Evolutionary conservation across 2,888 invertebrate genomes (phyloP).

Genomic region (Formica aserva): DNA sequence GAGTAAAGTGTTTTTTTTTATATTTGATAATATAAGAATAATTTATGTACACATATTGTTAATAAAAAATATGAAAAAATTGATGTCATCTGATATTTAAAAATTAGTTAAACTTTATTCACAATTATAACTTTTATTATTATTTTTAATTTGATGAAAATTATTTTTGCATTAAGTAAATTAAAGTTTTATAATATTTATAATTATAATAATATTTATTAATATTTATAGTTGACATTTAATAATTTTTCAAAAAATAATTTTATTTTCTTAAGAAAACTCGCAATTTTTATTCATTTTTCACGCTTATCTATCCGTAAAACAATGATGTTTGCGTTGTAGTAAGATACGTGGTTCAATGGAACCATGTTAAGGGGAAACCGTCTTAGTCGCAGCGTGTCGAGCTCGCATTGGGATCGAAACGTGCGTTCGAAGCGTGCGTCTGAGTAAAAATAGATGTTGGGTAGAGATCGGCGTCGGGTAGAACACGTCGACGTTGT

Average conservation of each 20-base stretch:
- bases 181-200: background rate
- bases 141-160: slow-evolving; percentile 3
- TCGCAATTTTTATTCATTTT: background rate
- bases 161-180: background rate
- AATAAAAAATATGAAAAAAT: slow-evolving; percentile 6
- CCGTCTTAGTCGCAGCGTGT: slow-evolving; percentile 13
- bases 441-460: slow-evolving; percentile 76
- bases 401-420: slow-evolving; percentile 51
- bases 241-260: background rate
- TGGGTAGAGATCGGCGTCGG: slow-evolving; percentile 56
- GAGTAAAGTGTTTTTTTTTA: background rate
- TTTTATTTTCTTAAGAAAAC: background rate
- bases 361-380: background rate
- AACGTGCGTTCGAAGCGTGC: slow-evolving; percentile 59
- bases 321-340: background rate
- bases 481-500: slow-evolving; percentile 37
- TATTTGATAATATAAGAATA: background rate
- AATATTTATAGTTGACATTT: background rate
- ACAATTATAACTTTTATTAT: slow-evolving; percentile 6
- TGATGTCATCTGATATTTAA: background rate
- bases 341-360: background rate
- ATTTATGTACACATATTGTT: background rate
- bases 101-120: background rate
- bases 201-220: background rate
- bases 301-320: background rate